These are phyloP conservation scores for Stegostoma tigrinum DNA, from an alignment of 2,113 vertebrate species.

Conservation along the genomic window DNA sequence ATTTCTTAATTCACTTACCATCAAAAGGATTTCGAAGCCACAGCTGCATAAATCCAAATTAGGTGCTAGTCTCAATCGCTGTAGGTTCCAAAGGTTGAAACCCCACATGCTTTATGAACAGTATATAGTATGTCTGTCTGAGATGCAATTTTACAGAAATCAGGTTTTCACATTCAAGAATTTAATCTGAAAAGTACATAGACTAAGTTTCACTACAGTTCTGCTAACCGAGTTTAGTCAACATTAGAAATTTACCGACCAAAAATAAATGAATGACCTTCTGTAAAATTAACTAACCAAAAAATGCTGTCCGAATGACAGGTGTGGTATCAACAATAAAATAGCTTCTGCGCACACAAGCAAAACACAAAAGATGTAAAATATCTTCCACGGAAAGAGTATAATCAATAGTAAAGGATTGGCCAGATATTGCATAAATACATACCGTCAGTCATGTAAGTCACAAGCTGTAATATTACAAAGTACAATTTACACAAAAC, in stretches of 20 bases:
- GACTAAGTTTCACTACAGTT: background rate
- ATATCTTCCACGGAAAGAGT: background rate
- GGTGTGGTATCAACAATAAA: background rate
- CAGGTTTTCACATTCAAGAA: background rate
- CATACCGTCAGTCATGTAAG: background rate
- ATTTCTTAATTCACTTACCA: background rate
- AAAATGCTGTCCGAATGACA: background rate
- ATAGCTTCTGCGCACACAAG: background rate
- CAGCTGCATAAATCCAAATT: background rate
- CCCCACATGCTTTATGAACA: background rate
- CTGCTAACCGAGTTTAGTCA: background rate
- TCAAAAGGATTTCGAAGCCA: background rate
- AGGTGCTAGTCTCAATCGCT: background rate
- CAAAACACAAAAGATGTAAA: background rate
- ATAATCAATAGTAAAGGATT: background rate
- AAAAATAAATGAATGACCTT: background rate
- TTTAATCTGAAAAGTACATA: background rate
- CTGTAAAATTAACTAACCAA: background rate
- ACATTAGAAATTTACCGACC: background rate
- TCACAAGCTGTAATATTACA: background rate
- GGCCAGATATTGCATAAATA: background rate
- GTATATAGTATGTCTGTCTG: background rate
- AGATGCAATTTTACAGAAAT: background rate
- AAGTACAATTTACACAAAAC: conserved; percentile 7
- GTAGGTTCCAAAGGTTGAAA: background rate